These are phyloP conservation scores for Hydrophis major DNA, from an alignment of 2,797 vertebrate species.

Conservation along the genomic window DNA sequence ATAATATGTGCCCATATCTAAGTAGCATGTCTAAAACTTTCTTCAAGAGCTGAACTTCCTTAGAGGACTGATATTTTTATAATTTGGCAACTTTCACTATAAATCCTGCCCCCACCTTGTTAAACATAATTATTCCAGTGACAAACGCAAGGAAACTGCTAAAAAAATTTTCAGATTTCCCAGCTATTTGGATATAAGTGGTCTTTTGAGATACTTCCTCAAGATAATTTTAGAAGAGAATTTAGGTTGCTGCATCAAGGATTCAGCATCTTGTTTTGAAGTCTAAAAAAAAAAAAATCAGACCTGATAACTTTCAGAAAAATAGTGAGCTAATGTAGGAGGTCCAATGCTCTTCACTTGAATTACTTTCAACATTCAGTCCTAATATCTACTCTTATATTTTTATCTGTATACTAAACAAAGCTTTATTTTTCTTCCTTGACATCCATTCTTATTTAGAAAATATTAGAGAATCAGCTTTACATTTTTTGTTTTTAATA, in stretches of 20 bases:
- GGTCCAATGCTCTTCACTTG: not conserved
- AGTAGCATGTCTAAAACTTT: not conserved
- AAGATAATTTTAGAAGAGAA: not conserved
- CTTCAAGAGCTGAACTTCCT: not conserved
- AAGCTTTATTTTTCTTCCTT: not conserved
- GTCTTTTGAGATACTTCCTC: not conserved
- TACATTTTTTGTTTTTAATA: not conserved
- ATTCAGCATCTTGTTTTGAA: not conserved
- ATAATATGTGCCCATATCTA: not conserved
- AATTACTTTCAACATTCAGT: not conserved
- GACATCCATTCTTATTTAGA: not conserved
- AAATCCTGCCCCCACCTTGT: not conserved
- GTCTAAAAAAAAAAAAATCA: not conserved
- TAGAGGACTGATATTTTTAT: not conserved
- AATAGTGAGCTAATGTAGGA: not conserved
- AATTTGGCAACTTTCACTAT: not conserved
- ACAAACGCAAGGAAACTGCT: not conserved
- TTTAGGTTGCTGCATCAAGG: not conserved
- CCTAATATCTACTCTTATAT: not conserved
- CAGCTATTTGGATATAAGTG: not conserved
- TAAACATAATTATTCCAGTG: not conserved
- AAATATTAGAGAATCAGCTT: not conserved
- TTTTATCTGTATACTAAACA: not conserved
- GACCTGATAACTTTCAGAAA: not conserved
- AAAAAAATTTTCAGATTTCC: not conserved